A percentile compares a stretch with the other conserved stretches of the same genome.
phyloP scores from a whole-genome alignment of 2,888 invertebrate genomes.

The Drosophila rubida region DNA sequence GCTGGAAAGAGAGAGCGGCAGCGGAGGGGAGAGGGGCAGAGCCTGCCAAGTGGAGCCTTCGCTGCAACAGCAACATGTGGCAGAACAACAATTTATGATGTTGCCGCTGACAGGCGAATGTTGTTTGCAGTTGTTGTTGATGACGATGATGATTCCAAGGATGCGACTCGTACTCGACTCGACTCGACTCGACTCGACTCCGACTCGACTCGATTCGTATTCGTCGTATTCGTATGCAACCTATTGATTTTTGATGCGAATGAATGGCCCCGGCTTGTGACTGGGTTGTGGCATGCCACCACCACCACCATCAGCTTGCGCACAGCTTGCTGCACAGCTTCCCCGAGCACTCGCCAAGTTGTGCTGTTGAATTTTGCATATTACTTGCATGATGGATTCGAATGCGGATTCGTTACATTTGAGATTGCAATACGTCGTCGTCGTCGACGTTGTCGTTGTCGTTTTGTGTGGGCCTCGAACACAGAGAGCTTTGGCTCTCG shows the following conservation, averaged over 20 bases:
- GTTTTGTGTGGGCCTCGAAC: conserved; percentile 68
- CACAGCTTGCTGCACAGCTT: conserved; percentile 15
- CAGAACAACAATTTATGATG: conserved; percentile 83
- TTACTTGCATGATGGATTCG: conserved; percentile 74
- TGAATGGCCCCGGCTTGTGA: conserved; percentile 36
- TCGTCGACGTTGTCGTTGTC: conserved; percentile 17
- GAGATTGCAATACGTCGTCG: conserved; percentile 42
- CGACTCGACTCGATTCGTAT: conserved; percentile 19
- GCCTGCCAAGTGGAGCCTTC: conserved; percentile 15
- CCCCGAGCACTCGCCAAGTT: conserved; percentile 10
- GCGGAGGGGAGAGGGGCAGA: conserved; percentile 25
- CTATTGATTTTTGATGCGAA: conserved; percentile 62
- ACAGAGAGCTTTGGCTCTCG: conserved; percentile 7
- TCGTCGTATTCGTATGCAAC: conserved; percentile 18
- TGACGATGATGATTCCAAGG: conserved; percentile 78
- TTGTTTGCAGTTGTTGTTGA: conserved; percentile 81
- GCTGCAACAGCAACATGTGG: conserved; percentile 71
- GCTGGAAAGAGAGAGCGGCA: background rate
- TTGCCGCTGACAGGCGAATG: conserved; percentile 83
- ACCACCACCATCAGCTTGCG: conserved; percentile 21
- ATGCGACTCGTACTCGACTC: conserved; percentile 44
- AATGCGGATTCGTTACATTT: conserved; percentile 51
- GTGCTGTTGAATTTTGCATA: conserved; percentile 67
- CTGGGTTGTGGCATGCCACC: conserved; percentile 27
- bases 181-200: conserved; percentile 25